Evolutionary conservation across 2,797 vertebrate genomes (phyloP).

Genomic region (Oryzias dopingdopingensis): DNA sequence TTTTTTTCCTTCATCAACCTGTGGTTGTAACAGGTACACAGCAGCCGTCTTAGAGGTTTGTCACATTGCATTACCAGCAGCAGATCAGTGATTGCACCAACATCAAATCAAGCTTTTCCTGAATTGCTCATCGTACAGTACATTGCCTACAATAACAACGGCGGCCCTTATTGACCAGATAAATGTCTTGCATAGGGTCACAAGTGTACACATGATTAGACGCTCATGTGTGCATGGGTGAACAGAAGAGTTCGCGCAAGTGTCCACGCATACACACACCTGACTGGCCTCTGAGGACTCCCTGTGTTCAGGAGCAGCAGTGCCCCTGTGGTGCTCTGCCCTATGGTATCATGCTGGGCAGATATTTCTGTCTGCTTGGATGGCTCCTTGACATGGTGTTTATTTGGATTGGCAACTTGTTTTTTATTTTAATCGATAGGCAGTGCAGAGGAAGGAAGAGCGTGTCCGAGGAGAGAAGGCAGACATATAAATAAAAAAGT

Average conservation of each 20-base stretch:
- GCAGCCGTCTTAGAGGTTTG: constrained; percentile 3
- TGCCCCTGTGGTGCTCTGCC: constrained; percentile 63
- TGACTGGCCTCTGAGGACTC: constrained; percentile 47
- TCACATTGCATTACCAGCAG: constrained; percentile 19
- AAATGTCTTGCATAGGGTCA: constrained; percentile 66
- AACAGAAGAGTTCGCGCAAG: constrained; percentile 50
- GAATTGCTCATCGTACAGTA: constrained; percentile 42
- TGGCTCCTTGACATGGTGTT: constrained; percentile 83
- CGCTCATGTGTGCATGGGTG: constrained; percentile 62
- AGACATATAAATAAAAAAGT: constrained; percentile 49
- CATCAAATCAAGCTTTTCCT: constrained; percentile 45
- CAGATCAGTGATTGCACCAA: constrained; percentile 30
- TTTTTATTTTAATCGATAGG: constrained; percentile 79
- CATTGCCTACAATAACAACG: constrained; percentile 46
- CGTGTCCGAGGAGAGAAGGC: constrained; percentile 49
- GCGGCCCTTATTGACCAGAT: constrained; percentile 66
- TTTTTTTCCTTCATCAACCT: not conserved
- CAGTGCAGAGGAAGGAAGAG: constrained; percentile 35
- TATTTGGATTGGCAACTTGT: constrained; percentile 86
- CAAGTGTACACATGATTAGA: constrained; percentile 65
- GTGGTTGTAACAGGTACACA: constrained; percentile 2
- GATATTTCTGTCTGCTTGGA: constrained; percentile 81
- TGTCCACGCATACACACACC: constrained; percentile 47
- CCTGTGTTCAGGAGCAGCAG: constrained; percentile 67
- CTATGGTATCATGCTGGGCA: constrained; percentile 78